Percentiles rank a stretch among this genome's conserved stretches.
phyloP scores from a whole-genome alignment of 2,797 vertebrate genomes.

The Scolopax rusticola region DNA sequence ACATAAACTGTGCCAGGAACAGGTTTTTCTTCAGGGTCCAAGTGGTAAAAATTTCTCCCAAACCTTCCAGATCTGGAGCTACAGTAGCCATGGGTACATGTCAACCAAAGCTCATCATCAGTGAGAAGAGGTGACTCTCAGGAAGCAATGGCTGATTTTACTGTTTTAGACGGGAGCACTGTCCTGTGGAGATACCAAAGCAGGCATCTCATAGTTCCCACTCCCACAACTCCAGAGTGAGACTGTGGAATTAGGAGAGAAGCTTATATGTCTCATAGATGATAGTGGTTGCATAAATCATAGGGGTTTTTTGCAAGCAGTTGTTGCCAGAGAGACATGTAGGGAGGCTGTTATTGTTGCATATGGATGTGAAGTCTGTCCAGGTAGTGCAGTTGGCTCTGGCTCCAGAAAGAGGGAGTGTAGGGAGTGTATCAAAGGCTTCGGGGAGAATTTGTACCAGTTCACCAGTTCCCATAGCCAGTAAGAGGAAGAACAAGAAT shows the following conservation, averaged over 20 bases:
- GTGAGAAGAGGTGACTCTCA: background rate
- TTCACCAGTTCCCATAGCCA: background rate
- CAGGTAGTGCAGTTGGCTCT: background rate
- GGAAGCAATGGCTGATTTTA: background rate
- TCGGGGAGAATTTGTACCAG: background rate
- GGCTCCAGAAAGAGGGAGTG: background rate
- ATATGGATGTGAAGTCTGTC: background rate
- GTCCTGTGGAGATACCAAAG: background rate
- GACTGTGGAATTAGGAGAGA: background rate
- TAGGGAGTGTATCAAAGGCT: conserved; percentile 5
- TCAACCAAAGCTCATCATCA: background rate
- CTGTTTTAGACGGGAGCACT: background rate
- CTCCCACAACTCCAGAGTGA: background rate
- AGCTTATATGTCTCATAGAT: background rate
- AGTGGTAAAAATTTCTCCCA: background rate
- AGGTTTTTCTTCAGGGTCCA: background rate
- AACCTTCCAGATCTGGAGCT: background rate
- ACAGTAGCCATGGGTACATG: background rate
- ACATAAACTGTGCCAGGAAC: background rate
- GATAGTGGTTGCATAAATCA: background rate
- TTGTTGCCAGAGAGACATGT: background rate
- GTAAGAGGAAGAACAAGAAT: background rate
- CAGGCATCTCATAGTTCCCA: background rate
- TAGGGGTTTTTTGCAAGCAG: background rate
- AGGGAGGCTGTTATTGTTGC: background rate